phyloP scores from a whole-genome alignment of 2,797 vertebrate species.

The Bovichtus diacanthus region DNA sequence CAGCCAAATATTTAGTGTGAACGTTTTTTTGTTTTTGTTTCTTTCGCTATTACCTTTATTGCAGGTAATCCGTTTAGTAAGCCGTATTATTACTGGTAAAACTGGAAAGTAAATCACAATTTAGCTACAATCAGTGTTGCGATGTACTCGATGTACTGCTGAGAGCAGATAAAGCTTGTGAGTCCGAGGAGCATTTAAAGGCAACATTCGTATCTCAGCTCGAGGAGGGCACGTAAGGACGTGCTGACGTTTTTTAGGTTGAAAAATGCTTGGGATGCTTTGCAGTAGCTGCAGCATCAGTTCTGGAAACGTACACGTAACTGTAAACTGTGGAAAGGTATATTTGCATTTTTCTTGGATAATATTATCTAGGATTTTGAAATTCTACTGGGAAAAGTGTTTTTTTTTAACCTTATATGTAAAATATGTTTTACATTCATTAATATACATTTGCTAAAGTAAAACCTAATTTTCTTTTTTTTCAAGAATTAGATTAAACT shows the following conservation, averaged over 20 bases:
- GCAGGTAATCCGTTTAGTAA: rapidly evolving
- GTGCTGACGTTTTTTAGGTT: conserved; percentile 56
- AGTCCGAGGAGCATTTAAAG: conserved; percentile 46
- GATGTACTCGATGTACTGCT: not conserved
- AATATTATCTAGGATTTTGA: too few relatives aligned
- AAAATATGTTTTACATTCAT: too few relatives aligned
- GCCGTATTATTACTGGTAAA: rapidly evolving
- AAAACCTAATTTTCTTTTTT: too few relatives aligned
- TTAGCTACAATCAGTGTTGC: not conserved
- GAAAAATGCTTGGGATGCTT: conserved; percentile 14
- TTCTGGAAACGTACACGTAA: too few relatives aligned
- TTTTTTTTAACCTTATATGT: too few relatives aligned
- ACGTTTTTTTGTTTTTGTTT: not conserved
- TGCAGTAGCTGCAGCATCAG: conserved; percentile 8
- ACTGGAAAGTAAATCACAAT: not conserved
- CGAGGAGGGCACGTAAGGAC: conserved; percentile 53
- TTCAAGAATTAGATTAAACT: too few relatives aligned
- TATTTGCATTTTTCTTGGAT: too few relatives aligned
- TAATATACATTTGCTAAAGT: too few relatives aligned
- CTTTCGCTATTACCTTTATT: rapidly evolving
- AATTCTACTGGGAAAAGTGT: too few relatives aligned
- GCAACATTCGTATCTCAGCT: conserved; percentile 44
- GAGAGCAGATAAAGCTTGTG: rapidly evolving
- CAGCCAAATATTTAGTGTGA: too few relatives aligned
- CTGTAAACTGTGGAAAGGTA: too few relatives aligned